phyloP scores from a whole-genome alignment of 2,888 invertebrate genomes.

The Chloroclysta siterata region DNA sequence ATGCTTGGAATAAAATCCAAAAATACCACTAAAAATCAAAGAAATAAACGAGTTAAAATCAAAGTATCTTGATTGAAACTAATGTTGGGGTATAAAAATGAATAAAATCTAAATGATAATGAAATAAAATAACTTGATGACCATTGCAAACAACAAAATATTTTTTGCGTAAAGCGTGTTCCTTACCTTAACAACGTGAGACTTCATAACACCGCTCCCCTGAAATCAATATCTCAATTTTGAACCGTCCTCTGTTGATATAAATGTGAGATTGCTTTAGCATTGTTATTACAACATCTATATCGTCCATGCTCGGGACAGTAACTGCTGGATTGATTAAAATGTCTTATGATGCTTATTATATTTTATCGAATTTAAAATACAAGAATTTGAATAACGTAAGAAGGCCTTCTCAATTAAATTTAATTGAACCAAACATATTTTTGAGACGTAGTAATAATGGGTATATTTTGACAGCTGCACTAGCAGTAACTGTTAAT shows the following conservation, averaged over 20 bases:
- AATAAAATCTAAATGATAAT: conserved; percentile 31
- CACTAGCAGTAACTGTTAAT: no score
- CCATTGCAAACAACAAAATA: conserved; percentile 28
- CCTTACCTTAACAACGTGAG: conserved; percentile 79
- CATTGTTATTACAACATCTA: conserved; percentile 77
- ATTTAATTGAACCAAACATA: no score
- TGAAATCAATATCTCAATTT: conserved; percentile 75
- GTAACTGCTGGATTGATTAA: conserved; percentile 63
- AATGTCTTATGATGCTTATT: conserved; percentile 39
- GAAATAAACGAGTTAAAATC: conserved; percentile 23
- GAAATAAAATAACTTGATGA: conserved; percentile 23
- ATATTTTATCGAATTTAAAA: neutral
- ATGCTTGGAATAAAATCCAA: conserved; percentile 33
- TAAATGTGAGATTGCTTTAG: conserved; percentile 54
- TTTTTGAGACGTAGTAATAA: no score
- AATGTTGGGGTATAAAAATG: conserved; percentile 20
- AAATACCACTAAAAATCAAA: conserved; percentile 22
- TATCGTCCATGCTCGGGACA: conserved; percentile 77
- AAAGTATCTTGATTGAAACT: conserved; percentile 18
- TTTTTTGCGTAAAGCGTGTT: conserved; percentile 62
- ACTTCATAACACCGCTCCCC: conserved; percentile 75
- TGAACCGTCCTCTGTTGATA: conserved; percentile 46
- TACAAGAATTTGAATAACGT: neutral
- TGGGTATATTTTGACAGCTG: no score
- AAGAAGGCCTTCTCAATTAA: no score